phyloP scores from a whole-genome alignment of 2,888 invertebrate genomes.

The Eudemis profundana region DNA sequence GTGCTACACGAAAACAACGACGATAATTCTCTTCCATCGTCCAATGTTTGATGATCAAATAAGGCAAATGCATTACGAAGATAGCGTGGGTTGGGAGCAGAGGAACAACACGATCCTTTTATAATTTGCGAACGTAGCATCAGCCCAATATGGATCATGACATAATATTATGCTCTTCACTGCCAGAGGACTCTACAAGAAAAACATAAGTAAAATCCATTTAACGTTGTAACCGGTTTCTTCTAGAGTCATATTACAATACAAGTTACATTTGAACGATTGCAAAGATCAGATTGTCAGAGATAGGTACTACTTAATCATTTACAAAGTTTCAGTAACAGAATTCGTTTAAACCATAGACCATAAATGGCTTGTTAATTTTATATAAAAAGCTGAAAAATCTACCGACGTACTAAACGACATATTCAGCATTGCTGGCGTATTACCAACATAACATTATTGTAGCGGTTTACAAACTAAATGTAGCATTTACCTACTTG shows the following conservation, averaged over 20 bases:
- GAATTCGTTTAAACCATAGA: neutral
- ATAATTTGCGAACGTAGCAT: conserved; percentile 10
- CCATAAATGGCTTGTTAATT: too few species aligned
- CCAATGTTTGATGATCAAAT: conserved; percentile 18
- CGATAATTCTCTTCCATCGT: neutral
- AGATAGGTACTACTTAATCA: too few species aligned
- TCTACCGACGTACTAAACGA: too few species aligned
- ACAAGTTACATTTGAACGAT: neutral
- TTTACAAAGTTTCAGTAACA: neutral
- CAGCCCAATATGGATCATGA: conserved; percentile 18
- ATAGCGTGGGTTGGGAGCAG: conserved; percentile 22
- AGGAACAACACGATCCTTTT: conserved; percentile 30
- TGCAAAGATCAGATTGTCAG: neutral
- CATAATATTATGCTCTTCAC: conserved; percentile 19
- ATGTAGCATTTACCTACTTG: too few species aligned
- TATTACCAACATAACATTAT: too few species aligned
- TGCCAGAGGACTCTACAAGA: conserved; percentile 18
- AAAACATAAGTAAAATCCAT: conserved; percentile 12
- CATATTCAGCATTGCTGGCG: too few species aligned
- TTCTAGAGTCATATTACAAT: neutral
- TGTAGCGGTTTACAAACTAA: too few species aligned
- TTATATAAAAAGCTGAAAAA: neutral
- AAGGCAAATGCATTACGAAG: conserved; percentile 25
- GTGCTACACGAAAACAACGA: too few species aligned
- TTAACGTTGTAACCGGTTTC: neutral